Base-by-base conservation (phyloP, 2,797 vertebrate species). In the Nothura maculosa region DNA sequence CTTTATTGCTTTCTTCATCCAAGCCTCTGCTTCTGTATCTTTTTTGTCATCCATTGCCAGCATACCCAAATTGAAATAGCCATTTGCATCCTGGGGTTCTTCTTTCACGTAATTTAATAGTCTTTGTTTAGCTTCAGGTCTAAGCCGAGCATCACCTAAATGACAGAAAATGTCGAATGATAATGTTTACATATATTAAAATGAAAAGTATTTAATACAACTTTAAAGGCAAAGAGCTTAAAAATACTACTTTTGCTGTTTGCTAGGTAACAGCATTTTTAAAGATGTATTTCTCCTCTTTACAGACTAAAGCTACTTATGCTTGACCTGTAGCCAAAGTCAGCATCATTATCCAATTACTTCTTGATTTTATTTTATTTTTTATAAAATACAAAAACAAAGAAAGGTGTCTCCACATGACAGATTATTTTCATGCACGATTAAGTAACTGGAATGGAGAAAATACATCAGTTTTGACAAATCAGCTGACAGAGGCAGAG, bases 11-110 rank as follows among this genome's bases (percentile, higher is more conserved):
- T 99, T 98, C 61, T 98, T 99, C 99, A 99, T 99, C 99, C 99
- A 99, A 11, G 96, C 97, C 96, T 99, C 99, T 4, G 99, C 99
- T 64, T 98, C 99, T 1, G 28, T 85, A 38, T 99, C 98, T 87
- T 99, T 99, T 68, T 98, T 98, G 73, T 99, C 99, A 67, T 99
- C 99, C 99, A 99, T 99, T 64, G 99, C 99, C 79, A 99, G 97
- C 99, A 99, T 99, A 74, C 99, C 99, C 47, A 99, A 98, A 96
- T 99, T 99, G 97, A 99, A 99, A 96, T 99, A 99, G 25, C 99
- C 99, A 36, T 99, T 99, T 86, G 99, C 99, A 43, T 99, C 99
- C 4, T 98, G 97, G 0, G 99, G 99, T 69, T 99, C 99, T 96
- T 99, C 99, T 95, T 98, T 98, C 89, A 99, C 97, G 21, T 99